Base-by-base conservation (phyloP, 2,113 vertebrate genomes). In the Otolemur garnettii region DNA sequence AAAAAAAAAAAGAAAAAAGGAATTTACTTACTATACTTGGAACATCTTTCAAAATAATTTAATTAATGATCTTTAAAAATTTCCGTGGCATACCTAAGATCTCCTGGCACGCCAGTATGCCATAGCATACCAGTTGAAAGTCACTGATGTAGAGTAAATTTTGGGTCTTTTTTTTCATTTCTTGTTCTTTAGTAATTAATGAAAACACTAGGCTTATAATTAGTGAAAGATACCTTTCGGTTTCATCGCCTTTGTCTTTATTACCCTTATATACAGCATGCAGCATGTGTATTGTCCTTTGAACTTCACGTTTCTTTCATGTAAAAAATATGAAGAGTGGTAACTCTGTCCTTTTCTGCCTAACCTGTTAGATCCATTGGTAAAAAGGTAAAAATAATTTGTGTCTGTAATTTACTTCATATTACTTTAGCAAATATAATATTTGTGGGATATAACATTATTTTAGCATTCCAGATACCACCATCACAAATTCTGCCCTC, bases 171-270 rank as follows among this genome's bases (percentile, higher is more conserved):
- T 72, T 95, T 60, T 87, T 64, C n/a, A 72, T 24, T 81, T 96
- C 59, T 55, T 86, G 21, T 94, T 92, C 21, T 86, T 95, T 38
- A 59, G 53, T 82, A 57, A 66, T 45, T 59, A 26, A 30, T 53
- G 50, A 85, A 80, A 89, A 69, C 22, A 69, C 7, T 90, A 75
- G 88, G 68, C 79, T 95, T 60, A 93, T 7, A 87, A 33, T 60
- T 42, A 88, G 57, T 60, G 66, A 93, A 80, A 71, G 57, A 60
- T 0, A 33, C 8, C 53, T 64, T 77, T 71, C 89, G 26, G 30
- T 35, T 18, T 87, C 75, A 28, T n/a, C 69, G n/a, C 75, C 38
- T 90, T 86, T 78, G 50, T 78, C 33, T 95, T 91, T 93, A 79
- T 62, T 81, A 71, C 59, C 75, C 14, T 71, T 42, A 69, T 35